These are phyloP conservation scores for Salarias fasciatus DNA, from an alignment of 2,797 vertebrate genomes.

Conservation along the genomic window DNA sequence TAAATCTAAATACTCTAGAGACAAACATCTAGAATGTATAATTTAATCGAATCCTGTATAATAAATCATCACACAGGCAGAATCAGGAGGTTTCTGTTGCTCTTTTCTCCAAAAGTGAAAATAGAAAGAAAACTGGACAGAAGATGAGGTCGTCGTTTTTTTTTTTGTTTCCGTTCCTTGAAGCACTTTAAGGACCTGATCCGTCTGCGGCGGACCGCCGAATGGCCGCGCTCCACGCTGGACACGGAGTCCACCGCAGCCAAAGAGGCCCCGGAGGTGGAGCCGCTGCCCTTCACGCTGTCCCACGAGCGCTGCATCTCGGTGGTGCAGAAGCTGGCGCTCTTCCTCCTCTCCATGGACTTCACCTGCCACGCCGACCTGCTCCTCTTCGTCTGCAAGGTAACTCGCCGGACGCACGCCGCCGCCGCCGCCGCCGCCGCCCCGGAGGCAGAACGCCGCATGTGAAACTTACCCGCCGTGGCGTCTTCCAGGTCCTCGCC, in stretches of 20 bases:
- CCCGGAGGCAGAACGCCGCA: too few species aligned
- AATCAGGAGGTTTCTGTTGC: too few species aligned
- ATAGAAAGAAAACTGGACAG: too few species aligned
- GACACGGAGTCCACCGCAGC: slow-evolving; percentile 91
- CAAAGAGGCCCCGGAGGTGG: slow-evolving; percentile 95
- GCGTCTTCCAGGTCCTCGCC: slow-evolving; percentile 91
- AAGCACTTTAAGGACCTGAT: slow-evolving; percentile 99
- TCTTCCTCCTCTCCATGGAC: slow-evolving; percentile 99
- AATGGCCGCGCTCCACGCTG: slow-evolving; percentile 95
- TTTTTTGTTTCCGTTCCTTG: not conserved
- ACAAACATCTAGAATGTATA: too few species aligned
- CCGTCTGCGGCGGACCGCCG: slow-evolving; percentile 94
- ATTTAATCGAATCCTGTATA: too few species aligned
- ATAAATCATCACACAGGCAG: too few species aligned
- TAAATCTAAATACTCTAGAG: too few species aligned
- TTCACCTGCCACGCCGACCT: slow-evolving; percentile 99
- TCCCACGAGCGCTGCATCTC: slow-evolving; percentile 98
- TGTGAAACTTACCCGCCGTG: too few species aligned
- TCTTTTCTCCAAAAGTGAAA: too few species aligned
- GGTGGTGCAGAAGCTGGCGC: slow-evolving; percentile 95
- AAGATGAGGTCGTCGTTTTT: too few species aligned
- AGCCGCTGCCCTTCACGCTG: slow-evolving; percentile 95
- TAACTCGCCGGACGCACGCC: slow-evolving; percentile 41
- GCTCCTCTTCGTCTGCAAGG: slow-evolving; percentile 98
- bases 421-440: too few species aligned